phyloP scores from a whole-genome alignment of 2,113 vertebrate genomes.

The Hucho hucho region DNA sequence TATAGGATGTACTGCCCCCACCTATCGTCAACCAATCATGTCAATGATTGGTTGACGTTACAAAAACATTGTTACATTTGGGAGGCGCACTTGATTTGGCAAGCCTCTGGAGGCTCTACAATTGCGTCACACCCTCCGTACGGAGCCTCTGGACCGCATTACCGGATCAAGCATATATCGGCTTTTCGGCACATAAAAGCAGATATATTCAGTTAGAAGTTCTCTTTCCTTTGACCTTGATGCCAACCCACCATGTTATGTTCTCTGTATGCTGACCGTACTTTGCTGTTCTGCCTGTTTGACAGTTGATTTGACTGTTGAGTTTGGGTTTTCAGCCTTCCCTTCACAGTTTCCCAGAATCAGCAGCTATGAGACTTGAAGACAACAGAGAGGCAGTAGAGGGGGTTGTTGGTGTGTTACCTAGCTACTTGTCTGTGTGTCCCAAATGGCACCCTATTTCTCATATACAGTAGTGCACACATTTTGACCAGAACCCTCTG shows the following conservation, averaged over 20 bases:
- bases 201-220: conserved; percentile 6
- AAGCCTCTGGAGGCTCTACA: no score
- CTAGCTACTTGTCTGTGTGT: conserved; percentile 42
- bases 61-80: no score
- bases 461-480: no score
- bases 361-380: conserved; percentile 67
- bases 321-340: conserved; percentile 58
- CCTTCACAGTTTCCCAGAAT: conserved; percentile 61
- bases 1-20: no score
- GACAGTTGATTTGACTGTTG: conserved; percentile 52
- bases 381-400: conserved; percentile 48
- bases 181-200: no score
- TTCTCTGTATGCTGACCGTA: conserved; percentile 49
- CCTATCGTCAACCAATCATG: no score
- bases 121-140: no score
- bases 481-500: no score
- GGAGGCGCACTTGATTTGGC: no score
- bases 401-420: conserved; percentile 43
- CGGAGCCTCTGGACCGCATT: no score
- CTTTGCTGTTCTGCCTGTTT: conserved; percentile 33
- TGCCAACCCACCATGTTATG: conserved; percentile 6
- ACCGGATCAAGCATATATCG: no score
- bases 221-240: conserved; percentile 57
- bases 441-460: background rate
- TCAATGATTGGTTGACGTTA: no score